These are phyloP conservation scores for Anguilla rostrata DNA, from an alignment of 2,113 vertebrate species.

Conservation along the genomic window DNA sequence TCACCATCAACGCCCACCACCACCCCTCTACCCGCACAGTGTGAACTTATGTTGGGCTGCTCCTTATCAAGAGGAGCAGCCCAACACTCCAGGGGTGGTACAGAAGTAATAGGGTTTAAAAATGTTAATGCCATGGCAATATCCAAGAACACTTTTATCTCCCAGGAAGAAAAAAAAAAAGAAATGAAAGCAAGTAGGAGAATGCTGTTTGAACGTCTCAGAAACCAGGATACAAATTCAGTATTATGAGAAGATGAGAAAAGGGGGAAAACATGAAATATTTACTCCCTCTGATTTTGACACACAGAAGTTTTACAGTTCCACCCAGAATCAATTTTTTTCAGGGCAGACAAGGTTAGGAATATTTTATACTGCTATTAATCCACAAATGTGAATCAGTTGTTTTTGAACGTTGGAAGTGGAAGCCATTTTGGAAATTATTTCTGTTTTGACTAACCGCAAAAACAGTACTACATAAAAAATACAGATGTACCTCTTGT, in stretches of 20 bases:
- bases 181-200: neutral
- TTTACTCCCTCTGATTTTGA: neutral
- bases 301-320: neutral
- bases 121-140: neutral
- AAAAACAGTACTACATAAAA: neutral
- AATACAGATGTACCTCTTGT: constrained; percentile 60
- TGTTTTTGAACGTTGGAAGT: neutral
- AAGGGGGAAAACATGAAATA: neutral
- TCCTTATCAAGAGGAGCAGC: neutral
- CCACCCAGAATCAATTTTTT: neutral
- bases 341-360: neutral
- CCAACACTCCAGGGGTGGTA: neutral
- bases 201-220: neutral
- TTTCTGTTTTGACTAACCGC: too few species aligned
- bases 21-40: neutral
- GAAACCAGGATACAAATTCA: neutral
- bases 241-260: neutral
- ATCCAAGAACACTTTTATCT: neutral
- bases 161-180: neutral
- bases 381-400: neutral
- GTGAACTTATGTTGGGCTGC: neutral
- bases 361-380: neutral
- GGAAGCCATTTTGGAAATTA: too few species aligned
- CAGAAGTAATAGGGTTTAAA: neutral
- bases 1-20: neutral